phyloP scores from a whole-genome alignment of 2,797 vertebrate species.

The Heteromormyrus szaboi region DNA sequence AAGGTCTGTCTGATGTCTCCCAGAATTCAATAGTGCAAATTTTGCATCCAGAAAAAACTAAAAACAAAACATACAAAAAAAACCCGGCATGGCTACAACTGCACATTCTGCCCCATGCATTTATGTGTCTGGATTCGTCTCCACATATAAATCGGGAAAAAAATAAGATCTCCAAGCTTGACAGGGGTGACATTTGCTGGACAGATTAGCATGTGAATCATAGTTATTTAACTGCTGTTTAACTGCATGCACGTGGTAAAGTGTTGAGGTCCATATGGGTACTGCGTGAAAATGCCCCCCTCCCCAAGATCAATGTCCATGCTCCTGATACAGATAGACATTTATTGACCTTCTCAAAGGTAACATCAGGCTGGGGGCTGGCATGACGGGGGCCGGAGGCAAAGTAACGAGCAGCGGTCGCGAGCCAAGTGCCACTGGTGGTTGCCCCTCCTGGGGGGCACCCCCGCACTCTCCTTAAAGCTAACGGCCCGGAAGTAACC shows the following conservation, averaged over 20 bases:
- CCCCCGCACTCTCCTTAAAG: background rate
- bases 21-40: background rate
- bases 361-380: background rate
- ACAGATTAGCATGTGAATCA: background rate
- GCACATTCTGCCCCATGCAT: background rate
- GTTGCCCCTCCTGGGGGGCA: background rate
- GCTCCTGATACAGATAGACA: background rate
- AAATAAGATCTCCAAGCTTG: background rate
- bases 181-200: background rate
- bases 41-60: background rate
- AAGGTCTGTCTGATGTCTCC: background rate
- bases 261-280: background rate
- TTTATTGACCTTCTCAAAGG: conserved; percentile 3
- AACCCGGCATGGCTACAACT: background rate
- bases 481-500: background rate
- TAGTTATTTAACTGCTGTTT: background rate
- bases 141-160: background rate
- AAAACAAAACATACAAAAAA: background rate
- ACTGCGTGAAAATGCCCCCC: background rate
- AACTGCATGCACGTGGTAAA: background rate
- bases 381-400: background rate
- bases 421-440: background rate
- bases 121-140: background rate
- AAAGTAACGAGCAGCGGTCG: background rate
- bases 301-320: background rate